Evolutionary conservation across 2,797 vertebrate genomes (phyloP).

Genomic region (Peromyscus nudipes): DNA sequence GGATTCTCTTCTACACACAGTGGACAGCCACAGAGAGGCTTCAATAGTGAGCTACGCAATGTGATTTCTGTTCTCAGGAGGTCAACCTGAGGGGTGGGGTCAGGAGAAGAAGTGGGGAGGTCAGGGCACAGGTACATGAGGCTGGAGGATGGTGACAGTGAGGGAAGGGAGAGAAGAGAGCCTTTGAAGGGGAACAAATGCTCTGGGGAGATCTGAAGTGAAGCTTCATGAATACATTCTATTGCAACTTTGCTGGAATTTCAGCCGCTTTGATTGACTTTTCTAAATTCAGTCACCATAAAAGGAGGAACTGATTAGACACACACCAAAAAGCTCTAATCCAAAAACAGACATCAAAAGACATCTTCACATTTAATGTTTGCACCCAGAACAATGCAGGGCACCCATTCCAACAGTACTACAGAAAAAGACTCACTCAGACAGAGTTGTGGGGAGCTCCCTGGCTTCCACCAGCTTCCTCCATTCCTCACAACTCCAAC

Average conservation of each 20-base stretch:
- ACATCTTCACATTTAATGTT: neutral
- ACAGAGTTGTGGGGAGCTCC: neutral
- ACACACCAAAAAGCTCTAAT: neutral
- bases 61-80: neutral
- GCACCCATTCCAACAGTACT: neutral
- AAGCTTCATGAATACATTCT: neutral
- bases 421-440: neutral
- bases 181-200: neutral
- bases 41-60: neutral
- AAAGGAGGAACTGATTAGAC: constrained; percentile 13
- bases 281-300: neutral
- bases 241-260: neutral
- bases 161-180: neutral
- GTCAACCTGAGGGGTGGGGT: neutral
- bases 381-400: neutral
- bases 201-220: neutral
- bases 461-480: neutral
- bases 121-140: neutral
- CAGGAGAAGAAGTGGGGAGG: neutral
- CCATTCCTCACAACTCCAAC: neutral
- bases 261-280: neutral
- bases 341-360: neutral
- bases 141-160: neutral
- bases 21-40: neutral
- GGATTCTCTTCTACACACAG: neutral